Base-by-base conservation (phyloP, 2,113 vertebrate species). In the Harpagus bidentatus region DNA sequence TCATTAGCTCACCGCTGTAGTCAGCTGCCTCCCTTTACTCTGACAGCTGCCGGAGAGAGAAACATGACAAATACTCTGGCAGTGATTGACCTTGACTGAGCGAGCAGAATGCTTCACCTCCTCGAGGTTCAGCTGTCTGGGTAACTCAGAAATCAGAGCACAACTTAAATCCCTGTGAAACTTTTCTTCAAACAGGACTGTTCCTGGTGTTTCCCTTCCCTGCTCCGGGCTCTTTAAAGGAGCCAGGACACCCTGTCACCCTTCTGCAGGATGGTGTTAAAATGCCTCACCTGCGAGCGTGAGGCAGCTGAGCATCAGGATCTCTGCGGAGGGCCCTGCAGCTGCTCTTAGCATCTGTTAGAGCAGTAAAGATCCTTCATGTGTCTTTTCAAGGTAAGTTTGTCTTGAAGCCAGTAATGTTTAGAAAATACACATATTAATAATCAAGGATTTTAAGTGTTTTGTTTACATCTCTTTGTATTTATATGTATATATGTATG, bases 301-400 rank as follows among this genome's bases (percentile, higher is more conserved):
- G 5, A 61, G 10, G 31, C 22, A 90, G 45, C 71, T 19, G 78
- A 90, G 78, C 82, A 86, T 7, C 26, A 31, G 56, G 32, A 43
- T 14, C 66, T 82, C 84, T 50, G 58, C 28, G 55, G 71, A 80
- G 70, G 36, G 53, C 11, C 4, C 71, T 78, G 72, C 59, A 82
- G 86, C 80, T 93, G 88, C 91, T 93, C 59, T 17, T n/a, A 34
- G 70, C 78, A 82, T 72, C 93, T 93, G 86, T 31, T 61, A 87
- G 61, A 34, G 56, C 83, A 72, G 40, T 10, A 52, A n/a, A 72
- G 40, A 23, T 43, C 87, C 78, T 76, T 29, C 58, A 9, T 21
- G 62, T 63, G 56, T 72, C 53, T 38, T 77, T 63, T 48, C 65
- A 63, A 76, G 78, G 69, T 53, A 11, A 25, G 78, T 13, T 65